These are phyloP conservation scores for Drosophila macrospina DNA, from an alignment of 2,888 invertebrate species.

Conservation along the genomic window DNA sequence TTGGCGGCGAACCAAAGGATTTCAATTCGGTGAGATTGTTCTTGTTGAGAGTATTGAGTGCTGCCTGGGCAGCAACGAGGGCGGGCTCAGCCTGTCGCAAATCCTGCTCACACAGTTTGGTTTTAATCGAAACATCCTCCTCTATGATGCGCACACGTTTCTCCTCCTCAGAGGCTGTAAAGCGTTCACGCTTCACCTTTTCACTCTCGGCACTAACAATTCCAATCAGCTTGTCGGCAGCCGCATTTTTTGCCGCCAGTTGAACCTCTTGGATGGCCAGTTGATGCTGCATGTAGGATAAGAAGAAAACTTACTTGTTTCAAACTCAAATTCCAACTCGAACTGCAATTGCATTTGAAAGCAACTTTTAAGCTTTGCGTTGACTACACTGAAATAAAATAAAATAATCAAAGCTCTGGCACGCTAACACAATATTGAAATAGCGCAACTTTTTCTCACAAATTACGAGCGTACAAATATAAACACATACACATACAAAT, in stretches of 20 bases:
- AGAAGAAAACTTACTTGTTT: constrained; percentile 14
- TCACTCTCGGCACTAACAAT: constrained; percentile 96
- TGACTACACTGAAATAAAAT: constrained; percentile 50
- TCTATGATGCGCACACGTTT: constrained; percentile 95
- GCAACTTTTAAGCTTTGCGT: constrained; percentile 58
- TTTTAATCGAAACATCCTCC: constrained; percentile 94
- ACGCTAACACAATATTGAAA: constrained; percentile 78
- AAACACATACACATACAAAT: not conserved
- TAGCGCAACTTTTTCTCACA: constrained; percentile 60
- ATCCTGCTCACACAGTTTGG: constrained; percentile 95
- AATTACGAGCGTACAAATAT: constrained; percentile 44
- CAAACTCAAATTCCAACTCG: constrained; percentile 44
- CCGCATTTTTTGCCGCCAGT: constrained; percentile 94
- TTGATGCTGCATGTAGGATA: constrained; percentile 78
- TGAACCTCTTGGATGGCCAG: constrained; percentile 92
- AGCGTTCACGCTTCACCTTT: constrained; percentile 95
- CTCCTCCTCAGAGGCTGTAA: constrained; percentile 93
- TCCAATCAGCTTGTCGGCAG: constrained; percentile 94
- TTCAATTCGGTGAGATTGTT: constrained; percentile 97
- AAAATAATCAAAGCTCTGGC: constrained; percentile 73
- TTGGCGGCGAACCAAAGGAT: constrained; percentile 97
- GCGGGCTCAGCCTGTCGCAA: constrained; percentile 97
- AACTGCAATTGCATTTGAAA: constrained; percentile 44
- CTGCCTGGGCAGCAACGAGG: constrained; percentile 91
- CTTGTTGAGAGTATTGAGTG: constrained; percentile 96